Evolutionary conservation across 2,888 invertebrate genomes (phyloP), one percentile per base, ranked within the genome.

Genomic region (Lasioglossum malachurum): DNA sequence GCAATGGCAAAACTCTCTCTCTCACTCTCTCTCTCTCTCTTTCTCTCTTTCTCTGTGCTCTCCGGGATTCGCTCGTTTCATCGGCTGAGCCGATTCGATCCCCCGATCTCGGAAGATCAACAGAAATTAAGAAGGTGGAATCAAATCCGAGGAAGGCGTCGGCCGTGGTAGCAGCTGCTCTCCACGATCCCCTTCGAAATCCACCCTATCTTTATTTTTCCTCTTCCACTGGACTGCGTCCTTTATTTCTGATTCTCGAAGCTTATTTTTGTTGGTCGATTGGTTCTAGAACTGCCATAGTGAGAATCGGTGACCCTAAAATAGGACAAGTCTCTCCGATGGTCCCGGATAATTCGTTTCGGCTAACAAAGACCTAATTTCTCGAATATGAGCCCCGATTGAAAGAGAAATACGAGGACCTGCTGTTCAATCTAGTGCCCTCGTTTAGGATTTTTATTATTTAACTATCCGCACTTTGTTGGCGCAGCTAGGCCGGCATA

Each of bases 71-170:
- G 57, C 12, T 77, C 64, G 14, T 71, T 14, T 35, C 49, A 23
- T 69, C 72, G 38, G 41, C n/a, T 19, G 74, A 78, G 57, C 64
- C 35, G 31, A 35, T 27, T 72, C 64, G 60, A 76, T 77, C 69
- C 38, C 57, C 44, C 67, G 74, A 83, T 86, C 80, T 64, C 41
- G 69, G 53, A 87, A 74, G 83, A 86, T 79, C 78, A 81, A 87
- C 73, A 46, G 78, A 83, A 87, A 87, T 83, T 82, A 86, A 82
- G 86, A n/a, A 72, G 71, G 60, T n/a, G 69, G 53, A 75, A 86
- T 77, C 69, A 80, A 71, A 41, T 46, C 78, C 27, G 80, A 57
- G 57, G 16, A 71, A 72, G 72, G 69, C 64, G 64, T 64, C 64
- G 31, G 64, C 31, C 19, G 16, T 16, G 27, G 60, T 14, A 60